phyloP scores from a whole-genome alignment of 2,113 vertebrate genomes.

The Recurvirostra avosetta region DNA sequence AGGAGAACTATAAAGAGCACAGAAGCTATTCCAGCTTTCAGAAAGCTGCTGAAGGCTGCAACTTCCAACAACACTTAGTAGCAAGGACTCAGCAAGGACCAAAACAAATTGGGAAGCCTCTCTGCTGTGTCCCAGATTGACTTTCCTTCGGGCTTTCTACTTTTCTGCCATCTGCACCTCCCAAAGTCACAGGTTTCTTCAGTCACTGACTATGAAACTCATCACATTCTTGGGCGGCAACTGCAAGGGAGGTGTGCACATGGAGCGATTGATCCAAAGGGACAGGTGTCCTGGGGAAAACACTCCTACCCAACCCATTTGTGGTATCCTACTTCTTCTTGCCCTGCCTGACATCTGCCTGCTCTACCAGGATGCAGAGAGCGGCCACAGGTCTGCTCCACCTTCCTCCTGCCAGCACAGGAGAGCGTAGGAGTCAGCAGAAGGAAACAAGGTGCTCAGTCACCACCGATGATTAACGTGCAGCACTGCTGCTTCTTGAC shows the following conservation, averaged over 20 bases:
- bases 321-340: background rate
- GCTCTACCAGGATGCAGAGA: background rate
- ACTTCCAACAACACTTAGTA: background rate
- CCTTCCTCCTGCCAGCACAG: background rate
- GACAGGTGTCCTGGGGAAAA: background rate
- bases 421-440: background rate
- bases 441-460: background rate
- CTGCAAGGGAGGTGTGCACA: background rate
- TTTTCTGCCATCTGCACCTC: background rate
- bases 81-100: background rate
- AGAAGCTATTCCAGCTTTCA: background rate
- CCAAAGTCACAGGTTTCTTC: background rate
- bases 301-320: background rate
- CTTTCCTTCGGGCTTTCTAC: background rate
- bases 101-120: background rate
- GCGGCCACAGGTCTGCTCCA: background rate
- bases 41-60: background rate
- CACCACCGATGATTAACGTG: background rate
- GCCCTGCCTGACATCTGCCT: background rate
- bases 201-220: background rate
- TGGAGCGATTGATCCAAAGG: fast-evolving
- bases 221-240: background rate
- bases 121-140: background rate
- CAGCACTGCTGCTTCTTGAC: background rate
- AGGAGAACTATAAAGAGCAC: background rate